A percentile compares a stretch with the other conserved stretches of the same genome.
phyloP scores from a whole-genome alignment of 2,113 vertebrate genomes.

The Catharus fuscescens region DNA sequence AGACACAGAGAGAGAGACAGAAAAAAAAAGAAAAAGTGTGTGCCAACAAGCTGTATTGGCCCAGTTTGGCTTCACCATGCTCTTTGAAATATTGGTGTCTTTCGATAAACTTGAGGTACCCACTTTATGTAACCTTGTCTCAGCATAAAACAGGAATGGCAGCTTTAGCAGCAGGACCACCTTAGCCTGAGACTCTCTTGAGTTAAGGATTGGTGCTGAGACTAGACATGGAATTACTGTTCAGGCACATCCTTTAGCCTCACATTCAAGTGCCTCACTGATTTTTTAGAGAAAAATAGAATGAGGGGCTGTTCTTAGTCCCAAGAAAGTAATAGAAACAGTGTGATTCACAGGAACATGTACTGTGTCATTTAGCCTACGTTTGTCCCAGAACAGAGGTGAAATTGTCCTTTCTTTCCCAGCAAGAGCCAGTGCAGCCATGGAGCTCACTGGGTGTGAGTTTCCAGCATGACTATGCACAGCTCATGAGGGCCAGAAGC shows the following conservation, averaged over 20 bases:
- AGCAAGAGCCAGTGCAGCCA: neutral
- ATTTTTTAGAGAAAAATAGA: neutral
- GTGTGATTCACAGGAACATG: neutral
- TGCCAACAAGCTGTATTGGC: neutral
- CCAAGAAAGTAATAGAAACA: neutral
- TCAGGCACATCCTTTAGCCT: neutral
- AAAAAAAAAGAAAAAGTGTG: accelerated
- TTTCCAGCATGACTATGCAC: neutral
- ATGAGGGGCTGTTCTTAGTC: neutral
- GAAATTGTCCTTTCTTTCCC: neutral
- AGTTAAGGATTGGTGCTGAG: neutral
- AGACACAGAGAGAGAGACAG: neutral
- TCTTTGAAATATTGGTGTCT: neutral
- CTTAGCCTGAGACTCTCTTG: neutral
- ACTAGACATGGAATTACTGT: neutral
- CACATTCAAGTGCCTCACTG: neutral
- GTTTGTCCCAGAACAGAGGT: neutral
- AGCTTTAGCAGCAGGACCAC: neutral
- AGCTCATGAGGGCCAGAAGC: neutral
- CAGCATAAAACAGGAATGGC: neutral
- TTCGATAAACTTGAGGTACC: neutral
- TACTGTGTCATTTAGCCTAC: neutral
- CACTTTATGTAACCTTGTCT: neutral
- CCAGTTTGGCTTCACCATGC: neutral
- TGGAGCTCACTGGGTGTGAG: neutral